Base-by-base conservation (phyloP, 2,797 vertebrate species). In the Danio choprae region DNA sequence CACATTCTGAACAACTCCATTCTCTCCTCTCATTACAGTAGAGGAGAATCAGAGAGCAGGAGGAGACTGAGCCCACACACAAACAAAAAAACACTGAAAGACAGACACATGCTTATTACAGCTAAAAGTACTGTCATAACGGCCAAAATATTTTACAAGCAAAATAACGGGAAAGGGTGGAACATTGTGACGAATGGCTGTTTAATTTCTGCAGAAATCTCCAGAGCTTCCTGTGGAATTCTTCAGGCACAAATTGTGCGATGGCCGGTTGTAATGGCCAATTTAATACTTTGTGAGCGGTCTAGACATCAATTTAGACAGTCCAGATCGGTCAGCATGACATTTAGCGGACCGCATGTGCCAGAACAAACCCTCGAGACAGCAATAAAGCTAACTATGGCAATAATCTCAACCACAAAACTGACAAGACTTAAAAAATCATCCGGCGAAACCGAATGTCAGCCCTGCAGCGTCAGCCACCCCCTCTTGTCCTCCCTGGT, bases 381-480 rank as follows among this genome's bases (percentile, higher is more conserved):
- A 56, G 73, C 60, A 55, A 63, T n/a, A 22, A 55, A 60, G 16
- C 46, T 51, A 63, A 79, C 69, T 68, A 51, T 36, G n/a, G 16
- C 41, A 67, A 78, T 74, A 69, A 77, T 81, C 75, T 70, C 56
- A 58, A 77, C 63, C 48, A 74, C 77, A 68, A 58, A 82, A 82
- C 59, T 69, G 74, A 80, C 70, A 74, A 84, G 18, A 51, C 58
- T 71, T 80, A 20, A 80, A 81, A 77, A 70, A 78, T 46, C 16
- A 7, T 63, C 43, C 41, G 50, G 22, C 18, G 13, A 40, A 38
- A 73, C 59, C 63, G 63, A 80, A 56, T 41, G 4, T 50, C 53
- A 79, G 41, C 76, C 22, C 62, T 20, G 44, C 38, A 74, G 58
- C 41, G 29, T 51, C 38, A 78, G 55, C 18, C 70, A 0, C n/a